These are phyloP conservation scores for Pseudoips prasinana DNA, from an alignment of 2,888 invertebrate species.

Conservation along the genomic window DNA sequence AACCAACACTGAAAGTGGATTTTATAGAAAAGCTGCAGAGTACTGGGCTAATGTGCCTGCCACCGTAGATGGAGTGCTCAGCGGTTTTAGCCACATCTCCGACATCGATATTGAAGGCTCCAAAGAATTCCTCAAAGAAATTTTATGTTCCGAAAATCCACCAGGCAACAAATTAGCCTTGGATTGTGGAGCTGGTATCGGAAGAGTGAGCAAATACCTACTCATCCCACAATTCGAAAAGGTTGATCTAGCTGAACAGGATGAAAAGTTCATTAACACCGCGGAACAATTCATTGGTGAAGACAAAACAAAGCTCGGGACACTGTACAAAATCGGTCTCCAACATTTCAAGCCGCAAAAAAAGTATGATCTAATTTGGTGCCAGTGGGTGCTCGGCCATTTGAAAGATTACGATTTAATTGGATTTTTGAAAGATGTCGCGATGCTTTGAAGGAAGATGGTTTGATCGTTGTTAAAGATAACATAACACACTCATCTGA, in stretches of 20 bases:
- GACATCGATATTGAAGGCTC: slow-evolving; percentile 94
- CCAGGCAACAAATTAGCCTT: slow-evolving; percentile 86
- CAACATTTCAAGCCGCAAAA: slow-evolving; percentile 92
- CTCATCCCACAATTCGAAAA: slow-evolving; percentile 89
- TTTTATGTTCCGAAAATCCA: slow-evolving; percentile 60
- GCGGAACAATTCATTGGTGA: slow-evolving; percentile 80
- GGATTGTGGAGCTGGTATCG: slow-evolving; percentile 99
- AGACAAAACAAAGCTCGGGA: slow-evolving; percentile 82
- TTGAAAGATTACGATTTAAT: slow-evolving; percentile 92
- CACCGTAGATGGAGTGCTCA: slow-evolving; percentile 96
- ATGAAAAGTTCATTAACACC: slow-evolving; percentile 89
- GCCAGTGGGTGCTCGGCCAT: slow-evolving; percentile 97
- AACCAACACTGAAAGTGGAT: slow-evolving; percentile 56
- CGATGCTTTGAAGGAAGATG: slow-evolving; percentile 43
- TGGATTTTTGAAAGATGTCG: slow-evolving; percentile 86
- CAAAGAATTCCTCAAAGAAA: slow-evolving; percentile 85
- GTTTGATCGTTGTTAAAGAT: slow-evolving; percentile 76
- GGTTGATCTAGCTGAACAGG: slow-evolving; percentile 96
- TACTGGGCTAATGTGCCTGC: slow-evolving; percentile 95
- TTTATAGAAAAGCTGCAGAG: slow-evolving; percentile 87
- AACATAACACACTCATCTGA: slow-evolving; percentile 87
- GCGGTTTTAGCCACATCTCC: slow-evolving; percentile 94
- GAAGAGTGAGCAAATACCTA: slow-evolving; percentile 93
- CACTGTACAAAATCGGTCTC: slow-evolving; percentile 86
- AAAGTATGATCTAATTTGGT: slow-evolving; percentile 97